Conservation (phyloP, 2,113 vertebrate genomes). For the Tiliqua scincoides region DNA sequence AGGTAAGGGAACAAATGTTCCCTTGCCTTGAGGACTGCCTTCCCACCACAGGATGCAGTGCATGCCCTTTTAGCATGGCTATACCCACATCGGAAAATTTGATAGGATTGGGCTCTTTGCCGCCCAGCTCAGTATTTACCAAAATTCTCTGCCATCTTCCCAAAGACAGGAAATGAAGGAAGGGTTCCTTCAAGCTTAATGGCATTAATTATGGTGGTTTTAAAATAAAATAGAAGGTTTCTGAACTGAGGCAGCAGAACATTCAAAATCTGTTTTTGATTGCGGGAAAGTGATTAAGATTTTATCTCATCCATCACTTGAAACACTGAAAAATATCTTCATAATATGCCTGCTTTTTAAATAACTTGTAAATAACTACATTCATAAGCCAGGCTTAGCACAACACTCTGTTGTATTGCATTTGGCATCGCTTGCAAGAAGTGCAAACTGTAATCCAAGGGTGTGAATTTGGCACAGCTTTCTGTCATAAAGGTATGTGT, state of each 20-base stretch:
- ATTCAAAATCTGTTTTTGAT: not conserved
- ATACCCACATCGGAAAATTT: no score
- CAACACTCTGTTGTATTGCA: not conserved
- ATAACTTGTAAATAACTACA: not conserved
- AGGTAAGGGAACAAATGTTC: no score
- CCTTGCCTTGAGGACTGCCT: no score
- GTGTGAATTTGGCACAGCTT: constrained; percentile 19
- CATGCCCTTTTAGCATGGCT: no score
- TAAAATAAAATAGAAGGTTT: not conserved
- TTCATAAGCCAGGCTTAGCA: constrained; percentile 1
- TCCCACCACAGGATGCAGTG: no score
- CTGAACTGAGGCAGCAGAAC: not conserved
- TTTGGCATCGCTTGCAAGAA: constrained; percentile 9
- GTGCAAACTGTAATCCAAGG: not conserved
- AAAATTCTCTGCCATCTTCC: not conserved
- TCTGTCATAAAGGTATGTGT: not conserved
- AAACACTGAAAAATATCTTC: not conserved
- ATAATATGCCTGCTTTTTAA: not conserved
- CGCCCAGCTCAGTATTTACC: not conserved
- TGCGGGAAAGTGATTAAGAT: not conserved
- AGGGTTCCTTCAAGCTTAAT: not conserved
- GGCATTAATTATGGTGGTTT: not conserved
- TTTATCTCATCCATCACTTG: not conserved
- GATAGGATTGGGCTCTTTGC: no score
- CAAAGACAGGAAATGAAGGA: not conserved